Percentiles rank a stretch among this genome's conserved stretches.
phyloP scores from a whole-genome alignment of 2,113 vertebrate genomes.

The Glaucomys volans region DNA sequence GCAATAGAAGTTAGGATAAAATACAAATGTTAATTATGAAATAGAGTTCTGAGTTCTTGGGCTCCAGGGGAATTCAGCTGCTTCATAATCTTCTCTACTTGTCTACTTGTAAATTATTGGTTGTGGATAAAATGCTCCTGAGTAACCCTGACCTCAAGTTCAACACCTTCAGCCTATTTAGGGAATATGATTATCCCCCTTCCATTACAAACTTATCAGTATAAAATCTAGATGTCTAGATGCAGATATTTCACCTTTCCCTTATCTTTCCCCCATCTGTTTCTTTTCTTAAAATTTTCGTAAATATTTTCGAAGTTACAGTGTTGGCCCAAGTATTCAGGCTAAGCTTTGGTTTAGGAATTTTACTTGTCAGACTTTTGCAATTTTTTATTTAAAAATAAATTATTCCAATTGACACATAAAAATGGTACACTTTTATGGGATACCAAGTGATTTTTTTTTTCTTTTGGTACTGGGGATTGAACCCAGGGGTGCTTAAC shows the following conservation, averaged over 20 bases:
- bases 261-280: neutral
- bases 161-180: neutral
- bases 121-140: neutral
- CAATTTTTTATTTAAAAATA: neutral
- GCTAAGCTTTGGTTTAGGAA: neutral
- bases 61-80: neutral
- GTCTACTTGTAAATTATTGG: constrained; percentile 2
- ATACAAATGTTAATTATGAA: neutral
- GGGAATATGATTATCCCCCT: neutral
- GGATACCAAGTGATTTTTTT: neutral
- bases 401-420: neutral
- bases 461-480: too few species aligned
- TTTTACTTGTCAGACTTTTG: constrained; percentile 33
- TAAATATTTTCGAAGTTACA: constrained; percentile 15
- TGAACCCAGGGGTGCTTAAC: too few species aligned
- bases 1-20: neutral
- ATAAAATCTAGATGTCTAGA: neutral
- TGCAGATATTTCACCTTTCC: neutral
- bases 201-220: neutral
- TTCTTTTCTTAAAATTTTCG: neutral
- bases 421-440: neutral
- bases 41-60: neutral
- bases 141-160: neutral
- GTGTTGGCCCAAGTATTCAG: neutral
- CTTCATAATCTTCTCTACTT: neutral